Conservation (phyloP, 1,140 invertebrate species). For the Trichogramma pretiosum region DNA sequence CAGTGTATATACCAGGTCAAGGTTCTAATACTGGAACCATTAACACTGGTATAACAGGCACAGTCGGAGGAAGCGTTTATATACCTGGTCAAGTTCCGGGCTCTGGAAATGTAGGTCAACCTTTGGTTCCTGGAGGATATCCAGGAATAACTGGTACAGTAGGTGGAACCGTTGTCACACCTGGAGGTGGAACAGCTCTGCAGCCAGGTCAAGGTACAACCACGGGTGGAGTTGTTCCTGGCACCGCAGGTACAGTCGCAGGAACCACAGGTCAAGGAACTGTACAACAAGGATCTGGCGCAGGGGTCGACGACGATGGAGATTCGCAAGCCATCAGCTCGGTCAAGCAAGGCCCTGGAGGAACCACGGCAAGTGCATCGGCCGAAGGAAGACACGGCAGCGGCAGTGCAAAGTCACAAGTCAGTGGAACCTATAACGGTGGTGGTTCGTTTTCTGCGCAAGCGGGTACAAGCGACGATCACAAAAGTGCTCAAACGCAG, state of each 20-base stretch:
- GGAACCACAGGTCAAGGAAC: not conserved
- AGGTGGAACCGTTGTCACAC: not conserved
- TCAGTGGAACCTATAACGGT: slow-evolving; percentile 66
- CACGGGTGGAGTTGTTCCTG: not conserved
- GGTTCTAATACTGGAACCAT: not conserved
- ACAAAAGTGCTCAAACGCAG: slow-evolving; percentile 62
- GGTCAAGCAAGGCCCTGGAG: slow-evolving; percentile 54
- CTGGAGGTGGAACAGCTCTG: not conserved
- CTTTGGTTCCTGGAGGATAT: not conserved
- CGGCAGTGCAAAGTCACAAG: slow-evolving; percentile 68
- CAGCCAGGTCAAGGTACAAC: not conserved
- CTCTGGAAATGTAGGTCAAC: not conserved
- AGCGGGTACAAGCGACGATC: slow-evolving; percentile 66
- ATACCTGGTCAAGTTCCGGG: not conserved
- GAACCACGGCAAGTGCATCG: slow-evolving; percentile 62
- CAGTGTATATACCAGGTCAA: not conserved
- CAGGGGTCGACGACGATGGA: slow-evolving; percentile 45
- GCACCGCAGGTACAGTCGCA: not conserved
- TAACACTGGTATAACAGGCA: not conserved
- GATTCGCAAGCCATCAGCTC: slow-evolving; percentile 68
- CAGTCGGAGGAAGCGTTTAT: not conserved
- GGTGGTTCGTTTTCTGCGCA: slow-evolving; percentile 70
- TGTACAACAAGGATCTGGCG: not conserved
- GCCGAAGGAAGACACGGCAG: slow-evolving; percentile 63
- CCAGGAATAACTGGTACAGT: not conserved